These are phyloP conservation scores for Lagria hirta DNA, from an alignment of 2,888 invertebrate species.

Conservation along the genomic window DNA sequence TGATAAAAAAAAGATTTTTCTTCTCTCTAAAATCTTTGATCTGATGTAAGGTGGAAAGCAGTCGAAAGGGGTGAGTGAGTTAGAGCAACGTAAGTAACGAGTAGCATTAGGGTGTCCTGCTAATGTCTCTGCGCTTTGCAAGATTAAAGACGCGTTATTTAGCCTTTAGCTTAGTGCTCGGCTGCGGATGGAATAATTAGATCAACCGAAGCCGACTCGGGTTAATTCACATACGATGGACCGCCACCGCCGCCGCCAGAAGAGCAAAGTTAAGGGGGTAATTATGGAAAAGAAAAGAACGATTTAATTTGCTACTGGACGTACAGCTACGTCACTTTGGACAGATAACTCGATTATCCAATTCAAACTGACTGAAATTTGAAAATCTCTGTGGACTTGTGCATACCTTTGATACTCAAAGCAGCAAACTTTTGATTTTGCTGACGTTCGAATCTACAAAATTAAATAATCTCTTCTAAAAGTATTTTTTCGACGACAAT, in stretches of 20 bases:
- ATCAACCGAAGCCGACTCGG: slow-evolving; percentile 50
- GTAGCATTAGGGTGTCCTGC: slow-evolving; percentile 21
- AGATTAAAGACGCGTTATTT: slow-evolving; percentile 54
- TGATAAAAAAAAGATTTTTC: too few species aligned
- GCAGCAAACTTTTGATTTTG: too few species aligned
- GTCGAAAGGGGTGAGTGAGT: slow-evolving; percentile 1
- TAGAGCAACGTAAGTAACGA: background rate
- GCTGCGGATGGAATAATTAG: slow-evolving; percentile 52
- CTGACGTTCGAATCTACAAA: too few species aligned
- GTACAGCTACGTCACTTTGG: slow-evolving; percentile 38
- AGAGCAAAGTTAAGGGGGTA: slow-evolving; percentile 51
- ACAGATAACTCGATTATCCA: slow-evolving; percentile 43
- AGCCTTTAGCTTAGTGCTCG: slow-evolving; percentile 51
- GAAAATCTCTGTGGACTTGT: slow-evolving; percentile 44
- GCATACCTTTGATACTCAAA: slow-evolving; percentile 36
- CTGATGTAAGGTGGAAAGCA: too few species aligned
- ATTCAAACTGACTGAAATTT: slow-evolving; percentile 43
- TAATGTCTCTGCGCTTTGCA: slow-evolving; percentile 42
- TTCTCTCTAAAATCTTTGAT: too few species aligned
- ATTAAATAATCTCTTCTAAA: too few species aligned
- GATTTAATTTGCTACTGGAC: slow-evolving; percentile 46
- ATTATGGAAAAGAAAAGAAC: slow-evolving; percentile 52
- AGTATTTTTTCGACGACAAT: too few species aligned
- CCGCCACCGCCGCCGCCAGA: too few species aligned
- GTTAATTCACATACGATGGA: slow-evolving; percentile 49